Base-by-base conservation (phyloP, 1,140 invertebrate genomes). In the Drosophila subobscura region DNA sequence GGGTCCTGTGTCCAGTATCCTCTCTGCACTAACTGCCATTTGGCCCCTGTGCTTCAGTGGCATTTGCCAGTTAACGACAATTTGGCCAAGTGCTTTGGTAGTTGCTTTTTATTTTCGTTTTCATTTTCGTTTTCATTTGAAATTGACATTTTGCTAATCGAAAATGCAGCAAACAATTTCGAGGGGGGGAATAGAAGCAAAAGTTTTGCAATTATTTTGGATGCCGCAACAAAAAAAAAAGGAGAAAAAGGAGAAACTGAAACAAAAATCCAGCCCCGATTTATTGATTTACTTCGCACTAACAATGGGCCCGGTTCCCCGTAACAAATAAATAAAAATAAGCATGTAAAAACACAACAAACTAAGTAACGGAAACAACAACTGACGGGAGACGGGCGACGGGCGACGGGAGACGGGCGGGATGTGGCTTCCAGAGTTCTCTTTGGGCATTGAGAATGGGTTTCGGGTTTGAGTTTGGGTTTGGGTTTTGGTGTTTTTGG, bases 111-210 rank as follows among this genome's bases (percentile, higher is more conserved):
- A 76, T 75, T 77, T 77, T 56, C 61, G 58, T 79, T 79, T 76
- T 56, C 61, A 58, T 79, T 79, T 76, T 27, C 25, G 5, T 37
- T 37, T 37, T 71, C 67, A 68, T 76, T 79, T 66, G 59, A 79
- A 86, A 77, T 88, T 88, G 83, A 83, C 84, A 88, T 88, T 88
- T 83, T 70, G 83, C 83, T 88, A 89, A 88, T 88, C 83, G 83
- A 89, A 88, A 86, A 86, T 86, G 81, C 83, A 83, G 74, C 78
- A 88, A 88, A 88, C 78, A 88, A 79, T 86, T 86, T 86, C 66
- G 61, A 25, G 64, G 54, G 16, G 41, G 64, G 54, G 16, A 1
- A 20, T 20, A 20, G 16, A 0, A 20, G 57, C 59, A 78, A 83
- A 84, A 88, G 78, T 88, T 86, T 86, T 59, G 81, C 81, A 86